Conservation (phyloP, 2,113 vertebrate species). For the Cynoglossus semilaevis region DNA sequence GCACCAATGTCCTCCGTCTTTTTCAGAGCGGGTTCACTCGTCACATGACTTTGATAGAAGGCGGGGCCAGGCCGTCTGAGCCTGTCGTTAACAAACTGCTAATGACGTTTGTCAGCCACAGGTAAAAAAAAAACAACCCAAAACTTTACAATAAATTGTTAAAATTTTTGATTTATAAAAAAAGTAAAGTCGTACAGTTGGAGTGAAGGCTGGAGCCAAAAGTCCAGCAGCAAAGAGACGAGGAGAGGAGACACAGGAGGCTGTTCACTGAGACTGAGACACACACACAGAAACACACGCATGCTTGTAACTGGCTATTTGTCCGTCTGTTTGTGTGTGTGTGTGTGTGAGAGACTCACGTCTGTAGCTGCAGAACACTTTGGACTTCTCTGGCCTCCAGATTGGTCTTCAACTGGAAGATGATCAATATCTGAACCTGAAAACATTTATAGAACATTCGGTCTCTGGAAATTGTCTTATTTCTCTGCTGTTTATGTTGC, state of each 20-base stretch:
- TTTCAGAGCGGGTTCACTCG: constrained; percentile 85
- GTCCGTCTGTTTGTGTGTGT: neutral
- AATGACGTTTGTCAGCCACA: neutral
- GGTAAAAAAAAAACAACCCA: neutral
- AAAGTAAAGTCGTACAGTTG: constrained; percentile 43
- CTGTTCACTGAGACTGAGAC: constrained; percentile 84
- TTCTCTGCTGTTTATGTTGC: no score
- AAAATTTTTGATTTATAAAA: no score
- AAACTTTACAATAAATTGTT: neutral
- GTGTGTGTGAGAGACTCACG: constrained; percentile 69
- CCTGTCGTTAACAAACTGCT: no score
- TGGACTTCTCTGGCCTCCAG: constrained; percentile 77
- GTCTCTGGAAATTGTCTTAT: no score
- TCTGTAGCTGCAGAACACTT: constrained; percentile 80
- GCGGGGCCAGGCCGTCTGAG: constrained; percentile 13
- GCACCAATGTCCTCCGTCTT: constrained; percentile 82
- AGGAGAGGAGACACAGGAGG: constrained; percentile 70
- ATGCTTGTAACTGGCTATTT: neutral
- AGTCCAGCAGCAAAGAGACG: constrained; percentile 79
- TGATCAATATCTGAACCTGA: constrained; percentile 81
- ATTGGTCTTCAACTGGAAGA: constrained; percentile 79
- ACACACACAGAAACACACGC: constrained; percentile 27
- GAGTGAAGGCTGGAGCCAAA: constrained; percentile 76
- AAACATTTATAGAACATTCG: neutral
- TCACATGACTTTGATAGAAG: constrained; percentile 84